phyloP scores from a whole-genome alignment of 37 sponge, comb jelly and placozoan species.

The Corticium candelabrum region DNA sequence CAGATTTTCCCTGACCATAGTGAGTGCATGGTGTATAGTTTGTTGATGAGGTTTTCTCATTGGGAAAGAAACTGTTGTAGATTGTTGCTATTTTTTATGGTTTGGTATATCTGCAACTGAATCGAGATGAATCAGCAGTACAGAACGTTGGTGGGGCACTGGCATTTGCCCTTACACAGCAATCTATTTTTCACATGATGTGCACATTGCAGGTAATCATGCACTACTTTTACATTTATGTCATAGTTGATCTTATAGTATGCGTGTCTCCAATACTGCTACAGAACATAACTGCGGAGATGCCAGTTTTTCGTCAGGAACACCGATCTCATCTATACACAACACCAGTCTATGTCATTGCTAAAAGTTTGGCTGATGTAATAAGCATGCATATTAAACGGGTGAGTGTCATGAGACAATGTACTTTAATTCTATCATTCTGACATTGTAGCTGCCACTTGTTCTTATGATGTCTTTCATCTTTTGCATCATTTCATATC shows the following conservation, averaged over 20 bases:
- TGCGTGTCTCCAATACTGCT: no score
- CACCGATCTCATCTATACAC: neutral
- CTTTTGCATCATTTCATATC: neutral
- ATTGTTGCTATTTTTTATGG: neutral
- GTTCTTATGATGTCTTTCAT: neutral
- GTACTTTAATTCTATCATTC: neutral
- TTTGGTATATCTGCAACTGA: neutral
- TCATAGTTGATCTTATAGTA: no score
- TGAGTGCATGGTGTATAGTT: neutral
- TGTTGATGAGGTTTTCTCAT: neutral
- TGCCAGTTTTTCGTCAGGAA: neutral
- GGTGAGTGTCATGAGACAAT: neutral
- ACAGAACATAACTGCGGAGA: neutral
- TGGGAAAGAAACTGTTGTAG: neutral
- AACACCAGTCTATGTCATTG: neutral
- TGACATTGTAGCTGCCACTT: neutral
- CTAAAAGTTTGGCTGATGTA: neutral
- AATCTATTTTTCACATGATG: neutral
- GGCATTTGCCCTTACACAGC: neutral
- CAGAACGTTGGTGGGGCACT: neutral
- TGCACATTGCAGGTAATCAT: neutral
- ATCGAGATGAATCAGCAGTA: neutral
- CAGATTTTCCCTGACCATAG: neutral
- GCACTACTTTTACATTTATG: no score
- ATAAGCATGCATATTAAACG: no score